Evolutionary conservation across 2,797 vertebrate species (phyloP).

Genomic region (Morus bassanus): DNA sequence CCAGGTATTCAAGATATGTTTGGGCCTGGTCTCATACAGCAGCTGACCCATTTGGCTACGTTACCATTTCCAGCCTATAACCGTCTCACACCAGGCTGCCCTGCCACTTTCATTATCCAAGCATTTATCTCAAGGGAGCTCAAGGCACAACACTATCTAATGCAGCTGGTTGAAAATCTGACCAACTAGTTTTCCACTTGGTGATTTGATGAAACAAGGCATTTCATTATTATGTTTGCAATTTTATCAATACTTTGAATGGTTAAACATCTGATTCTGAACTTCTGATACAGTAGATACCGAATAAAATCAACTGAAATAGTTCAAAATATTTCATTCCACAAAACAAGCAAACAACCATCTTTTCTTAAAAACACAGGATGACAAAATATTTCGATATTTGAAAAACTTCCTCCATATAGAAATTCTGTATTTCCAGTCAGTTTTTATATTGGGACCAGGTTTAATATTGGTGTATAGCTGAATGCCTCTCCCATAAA

Average conservation of each 20-base stretch:
- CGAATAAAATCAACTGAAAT: background rate
- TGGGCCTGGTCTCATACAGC: background rate
- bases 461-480: background rate
- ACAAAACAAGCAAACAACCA: background rate
- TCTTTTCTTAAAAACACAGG: background rate
- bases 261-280: background rate
- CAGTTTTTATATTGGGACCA: background rate
- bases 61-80: background rate
- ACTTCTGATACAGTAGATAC: background rate
- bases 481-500: background rate
- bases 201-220: background rate
- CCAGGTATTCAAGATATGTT: background rate
- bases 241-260: background rate
- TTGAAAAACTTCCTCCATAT: background rate
- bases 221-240: background rate
- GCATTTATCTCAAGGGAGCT: background rate
- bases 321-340: background rate
- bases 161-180: background rate
- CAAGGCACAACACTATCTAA: background rate
- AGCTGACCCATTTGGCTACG: background rate
- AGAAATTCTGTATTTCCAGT: background rate
- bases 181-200: background rate
- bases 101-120: background rate
- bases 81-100: background rate
- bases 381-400: background rate